Conservation (phyloP, 2,113 vertebrate species). For the Cynoglossus semilaevis region DNA sequence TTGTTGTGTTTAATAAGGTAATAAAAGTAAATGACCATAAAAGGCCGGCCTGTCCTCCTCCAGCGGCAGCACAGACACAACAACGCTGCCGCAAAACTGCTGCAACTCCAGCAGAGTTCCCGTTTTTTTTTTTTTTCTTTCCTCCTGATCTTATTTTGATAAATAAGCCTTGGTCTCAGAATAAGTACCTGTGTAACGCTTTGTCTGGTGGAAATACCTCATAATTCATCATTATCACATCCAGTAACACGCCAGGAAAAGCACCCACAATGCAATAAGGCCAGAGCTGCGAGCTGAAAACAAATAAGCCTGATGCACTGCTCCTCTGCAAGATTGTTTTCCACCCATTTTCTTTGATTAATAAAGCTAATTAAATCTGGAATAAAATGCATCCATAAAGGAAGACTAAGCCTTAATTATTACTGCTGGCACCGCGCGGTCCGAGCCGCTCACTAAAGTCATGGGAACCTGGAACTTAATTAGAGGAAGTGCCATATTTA, state of each 20-base stretch:
- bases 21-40: conserved; percentile 65
- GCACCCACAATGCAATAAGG: conserved; percentile 48
- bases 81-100: background rate
- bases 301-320: conserved; percentile 56
- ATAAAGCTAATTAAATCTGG: conserved; percentile 77
- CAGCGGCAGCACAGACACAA: background rate
- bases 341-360: conserved; percentile 59
- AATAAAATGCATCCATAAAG: conserved; percentile 64
- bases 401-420: conserved; percentile 69
- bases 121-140: conserved; percentile 7
- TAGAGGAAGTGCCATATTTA: conserved; percentile 70
- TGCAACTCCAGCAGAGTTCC: conserved; percentile 33
- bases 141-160: conserved; percentile 41
- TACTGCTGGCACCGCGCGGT: conserved; percentile 59
- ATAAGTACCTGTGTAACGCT: conserved; percentile 38
- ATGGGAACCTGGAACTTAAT: conserved; percentile 72
- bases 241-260: conserved; percentile 47
- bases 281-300: conserved; percentile 46
- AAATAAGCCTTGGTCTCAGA: conserved; percentile 38
- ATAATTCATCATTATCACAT: conserved; percentile 68
- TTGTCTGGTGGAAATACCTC: conserved; percentile 61
- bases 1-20: conserved; percentile 46
- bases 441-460: conserved; percentile 68
- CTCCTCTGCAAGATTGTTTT: conserved; percentile 26
- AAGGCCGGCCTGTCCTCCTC: conserved; percentile 22